Base-by-base conservation (phyloP, 64 coral and sea anemone species). In the Astreopora myriophthalma region DNA sequence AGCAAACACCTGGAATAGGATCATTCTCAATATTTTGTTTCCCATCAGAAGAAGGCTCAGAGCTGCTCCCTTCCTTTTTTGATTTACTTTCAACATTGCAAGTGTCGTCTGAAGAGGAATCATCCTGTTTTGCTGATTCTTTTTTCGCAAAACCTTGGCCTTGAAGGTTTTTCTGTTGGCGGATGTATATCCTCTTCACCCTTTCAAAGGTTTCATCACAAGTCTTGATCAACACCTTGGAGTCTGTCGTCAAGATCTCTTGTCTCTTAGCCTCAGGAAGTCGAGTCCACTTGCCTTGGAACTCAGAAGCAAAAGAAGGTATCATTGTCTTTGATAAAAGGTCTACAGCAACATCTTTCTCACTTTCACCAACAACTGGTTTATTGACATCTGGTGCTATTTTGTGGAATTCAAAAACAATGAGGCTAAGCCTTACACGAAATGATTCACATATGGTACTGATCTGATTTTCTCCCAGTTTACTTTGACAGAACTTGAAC, bases 281-380 rank as follows among this genome's bases (percentile, higher is more conserved):
- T 28, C 52, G 14, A 34, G 76, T 80, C 76, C 76, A 80, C 28
- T 80, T 80, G 48, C 76, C 49, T 34, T 80, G 76, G 76, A 80
- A 80, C 51, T 80, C 76, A 60, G 26, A 60, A 22, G 76, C 76
- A 80, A 80, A 60, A 10, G 76, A 80, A 61, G 76, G 76, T 34
- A 80, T 61, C 76, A 80, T 60, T 20, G 76, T 80, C 28, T 80
- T 80, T 34, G 76, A 80, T 52, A 80, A 80, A 34, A 80, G 76
- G 48, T 80, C 76, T 22, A 80, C 16, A 12, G 46, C 76, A 20
- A 80, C 28, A 34, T 52, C 51, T 60, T 80, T 35, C 8, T 48
- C 48, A 34, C 46, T 60, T 57, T 80, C 51, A 12, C 14, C 4
- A 34, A 26, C 28, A 1, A 0, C 27, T 34, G 49, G 17, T 22